Evolutionary conservation across 2,113 vertebrate genomes (phyloP), one percentile per base, ranked within the genome.

Genomic region (Chamaetylas fuelleborni): DNA sequence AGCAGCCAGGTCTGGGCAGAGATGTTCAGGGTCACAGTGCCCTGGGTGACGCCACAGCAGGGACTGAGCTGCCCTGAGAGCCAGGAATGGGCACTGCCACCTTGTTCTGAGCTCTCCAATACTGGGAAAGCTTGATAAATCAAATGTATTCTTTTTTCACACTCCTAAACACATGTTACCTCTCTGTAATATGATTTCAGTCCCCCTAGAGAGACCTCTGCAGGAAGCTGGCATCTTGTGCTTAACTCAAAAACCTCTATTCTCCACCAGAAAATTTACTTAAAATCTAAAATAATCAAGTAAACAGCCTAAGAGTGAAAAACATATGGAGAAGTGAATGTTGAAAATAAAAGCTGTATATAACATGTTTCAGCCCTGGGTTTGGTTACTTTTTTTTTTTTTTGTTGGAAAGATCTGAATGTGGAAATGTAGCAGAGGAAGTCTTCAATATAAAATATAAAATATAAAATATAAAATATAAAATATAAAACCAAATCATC

Each of bases 11-110:
- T 13, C 47, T 48, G 47, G 47, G 47, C 20, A 60, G 34, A 14
- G 17, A 2, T 24, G 36, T 4, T 43, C 4, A 2, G 3, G 7
- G 22, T 11, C 79, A 9, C 67, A 13, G 24, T 0, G 4, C 26
- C 51, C 11, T 0, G 2, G 31, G 4, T 4, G 23, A 31, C 36
- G 36, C 36, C 36, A 36, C 36, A 36, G 36, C 36, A 36, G 36
- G 36, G 36, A 36, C 36, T 36, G 36, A 36, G 36, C 36, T 36
- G 36, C 36, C 36, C 36, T 36, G 36, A 36, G 36, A n/a, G 69
- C 15, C 53, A 28, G 42, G 6, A 42, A 12, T 11, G 5, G 12
- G 25, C 26, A 5, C 28, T 64, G 64, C 5, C 1, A 0, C 34
- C 7, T 45, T 7, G 4, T 24, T 53, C 14, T 26, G 24, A 2